phyloP scores from a whole-genome alignment of 2,888 invertebrate genomes.

The Cerceris ruficornis region DNA sequence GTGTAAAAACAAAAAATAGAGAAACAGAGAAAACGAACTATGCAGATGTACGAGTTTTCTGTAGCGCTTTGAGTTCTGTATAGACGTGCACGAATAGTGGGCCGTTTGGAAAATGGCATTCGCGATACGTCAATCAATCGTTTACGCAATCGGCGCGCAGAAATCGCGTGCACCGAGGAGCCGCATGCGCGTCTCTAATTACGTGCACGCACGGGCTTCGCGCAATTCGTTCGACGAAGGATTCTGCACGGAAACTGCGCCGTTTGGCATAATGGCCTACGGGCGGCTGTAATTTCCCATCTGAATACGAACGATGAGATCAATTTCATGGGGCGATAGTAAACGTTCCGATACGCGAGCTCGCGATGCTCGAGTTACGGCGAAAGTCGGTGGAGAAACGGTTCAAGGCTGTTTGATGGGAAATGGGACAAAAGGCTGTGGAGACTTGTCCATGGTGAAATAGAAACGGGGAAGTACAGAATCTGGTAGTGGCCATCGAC shows the following conservation, averaged over 20 bases:
- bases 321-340: no score
- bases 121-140: constrained; percentile 26
- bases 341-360: no score
- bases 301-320: no score
- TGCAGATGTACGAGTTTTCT: no score
- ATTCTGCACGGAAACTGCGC: not conserved
- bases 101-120: constrained; percentile 38
- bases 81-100: constrained; percentile 3
- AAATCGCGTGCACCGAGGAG: constrained; percentile 18
- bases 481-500: no score
- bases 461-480: no score
- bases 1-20: no score
- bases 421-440: no score
- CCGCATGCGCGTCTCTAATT: constrained; percentile 4
- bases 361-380: no score
- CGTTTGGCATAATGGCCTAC: not conserved
- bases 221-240: constrained; percentile 12
- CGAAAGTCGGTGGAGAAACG: no score
- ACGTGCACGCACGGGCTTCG: constrained; percentile 5
- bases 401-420: no score
- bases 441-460: no score
- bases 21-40: not conserved
- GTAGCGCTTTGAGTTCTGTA: not conserved
- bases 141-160: constrained; percentile 19
- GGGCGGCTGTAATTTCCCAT: constrained; percentile 9